Evolutionary conservation across 2,888 invertebrate genomes (phyloP).

Genomic region (Aleiodes alternator): DNA sequence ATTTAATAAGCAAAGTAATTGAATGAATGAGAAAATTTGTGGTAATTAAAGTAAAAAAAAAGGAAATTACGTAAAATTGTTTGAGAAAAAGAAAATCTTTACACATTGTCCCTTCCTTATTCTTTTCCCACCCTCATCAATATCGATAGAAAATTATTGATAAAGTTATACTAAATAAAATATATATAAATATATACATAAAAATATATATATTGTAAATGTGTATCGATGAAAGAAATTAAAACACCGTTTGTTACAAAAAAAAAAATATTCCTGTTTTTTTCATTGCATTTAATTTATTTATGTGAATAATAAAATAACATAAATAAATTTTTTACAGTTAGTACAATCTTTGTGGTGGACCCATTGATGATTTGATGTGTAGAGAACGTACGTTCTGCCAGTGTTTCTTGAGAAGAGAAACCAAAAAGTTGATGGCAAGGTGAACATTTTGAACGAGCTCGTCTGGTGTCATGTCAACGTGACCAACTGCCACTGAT

Average conservation of each 20-base stretch:
- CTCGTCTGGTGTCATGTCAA: conserved; percentile 96
- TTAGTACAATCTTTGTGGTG: conserved; percentile 97
- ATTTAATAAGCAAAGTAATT: conserved; percentile 25
- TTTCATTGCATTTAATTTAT: conserved; percentile 7
- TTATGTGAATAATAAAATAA: conserved; percentile 8
- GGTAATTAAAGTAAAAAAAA: conserved; percentile 37
- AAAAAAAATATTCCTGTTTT: conserved; percentile 1
- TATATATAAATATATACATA: conserved; percentile 65
- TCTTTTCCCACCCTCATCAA: conserved; percentile 58
- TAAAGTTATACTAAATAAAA: conserved; percentile 62
- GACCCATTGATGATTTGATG: conserved; percentile 99
- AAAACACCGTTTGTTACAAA: conserved; percentile 74
- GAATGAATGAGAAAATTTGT: conserved; percentile 41
- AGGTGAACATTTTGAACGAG: conserved; percentile 97
- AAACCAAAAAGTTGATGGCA: conserved; percentile 99
- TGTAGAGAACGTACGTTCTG: conserved; percentile 99
- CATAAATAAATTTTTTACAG: conserved; percentile 29
- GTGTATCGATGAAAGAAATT: conserved; percentile 73
- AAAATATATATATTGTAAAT: conserved; percentile 74
- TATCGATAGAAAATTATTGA: conserved; percentile 65
- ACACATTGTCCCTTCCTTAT: conserved; percentile 58
- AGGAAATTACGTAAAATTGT: conserved; percentile 28
- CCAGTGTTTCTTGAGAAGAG: conserved; percentile 99
- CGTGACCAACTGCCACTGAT: conserved; percentile 98
- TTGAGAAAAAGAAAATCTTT: conserved; percentile 50